These are phyloP conservation scores for Stomorhina lunata DNA, from an alignment of 2,888 invertebrate genomes.

Conservation along the genomic window DNA sequence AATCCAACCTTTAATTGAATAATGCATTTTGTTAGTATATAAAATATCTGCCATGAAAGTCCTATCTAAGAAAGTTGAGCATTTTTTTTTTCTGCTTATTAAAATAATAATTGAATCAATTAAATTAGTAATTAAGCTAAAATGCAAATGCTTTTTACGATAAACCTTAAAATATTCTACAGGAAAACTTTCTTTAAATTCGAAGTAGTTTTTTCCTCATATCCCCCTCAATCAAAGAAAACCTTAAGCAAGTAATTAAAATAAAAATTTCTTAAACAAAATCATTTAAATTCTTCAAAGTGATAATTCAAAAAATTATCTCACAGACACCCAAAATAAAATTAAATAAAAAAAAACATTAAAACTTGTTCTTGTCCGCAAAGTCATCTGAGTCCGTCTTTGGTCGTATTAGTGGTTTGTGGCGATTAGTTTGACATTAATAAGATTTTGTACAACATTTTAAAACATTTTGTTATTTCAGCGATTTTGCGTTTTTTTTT, in stretches of 20 bases:
- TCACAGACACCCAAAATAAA: slow-evolving; percentile 13
- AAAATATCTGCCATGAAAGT: no score
- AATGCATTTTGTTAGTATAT: no score
- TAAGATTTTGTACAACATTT: slow-evolving; percentile 66
- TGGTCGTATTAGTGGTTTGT: slow-evolving; percentile 48
- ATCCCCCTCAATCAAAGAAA: slow-evolving; percentile 1
- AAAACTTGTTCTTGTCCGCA: slow-evolving; percentile 29
- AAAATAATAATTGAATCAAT: no score
- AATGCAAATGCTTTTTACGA: no score
- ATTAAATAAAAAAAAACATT: not conserved
- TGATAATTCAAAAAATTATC: slow-evolving; percentile 54
- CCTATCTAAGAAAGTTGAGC: no score
- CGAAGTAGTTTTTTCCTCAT: no score
- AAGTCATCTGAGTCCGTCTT: not conserved
- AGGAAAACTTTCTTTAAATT: no score
- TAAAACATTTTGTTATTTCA: slow-evolving; percentile 65
- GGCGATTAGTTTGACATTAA: slow-evolving; percentile 63
- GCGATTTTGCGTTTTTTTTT: slow-evolving; percentile 42
- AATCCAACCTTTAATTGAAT: no score
- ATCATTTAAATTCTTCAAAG: slow-evolving; percentile 53
- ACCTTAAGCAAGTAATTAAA: slow-evolving; percentile 39
- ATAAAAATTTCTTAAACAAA: slow-evolving; percentile 13
- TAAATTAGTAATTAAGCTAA: no score
- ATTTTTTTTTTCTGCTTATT: no score
- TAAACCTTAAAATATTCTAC: no score